Evolutionary conservation across 2,797 vertebrate genomes (phyloP).

Genomic region (Clarias fuscus): DNA sequence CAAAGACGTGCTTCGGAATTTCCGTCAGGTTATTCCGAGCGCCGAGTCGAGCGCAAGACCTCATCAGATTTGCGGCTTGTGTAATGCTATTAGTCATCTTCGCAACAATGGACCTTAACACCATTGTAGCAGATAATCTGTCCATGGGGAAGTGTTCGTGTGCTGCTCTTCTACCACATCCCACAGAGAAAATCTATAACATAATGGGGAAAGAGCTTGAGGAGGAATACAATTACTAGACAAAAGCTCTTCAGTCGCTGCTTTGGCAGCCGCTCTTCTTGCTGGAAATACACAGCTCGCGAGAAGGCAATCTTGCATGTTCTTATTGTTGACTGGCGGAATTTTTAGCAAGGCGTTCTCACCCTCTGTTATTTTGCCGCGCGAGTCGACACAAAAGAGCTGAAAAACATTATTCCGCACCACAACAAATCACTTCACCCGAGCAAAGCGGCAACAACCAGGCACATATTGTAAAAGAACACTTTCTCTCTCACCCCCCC

Average conservation of each 20-base stretch:
- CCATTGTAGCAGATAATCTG: conserved; percentile 53
- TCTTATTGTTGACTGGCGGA: conserved; percentile 41
- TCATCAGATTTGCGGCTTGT: conserved; percentile 51
- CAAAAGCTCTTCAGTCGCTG: conserved; percentile 44
- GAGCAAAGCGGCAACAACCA: conserved; percentile 14
- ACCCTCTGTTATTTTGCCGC: conserved; percentile 30
- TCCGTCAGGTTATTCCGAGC: conserved; percentile 45
- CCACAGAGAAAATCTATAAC: conserved; percentile 58
- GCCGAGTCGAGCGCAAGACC: conserved; percentile 29
- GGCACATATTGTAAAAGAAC: conserved; percentile 13
- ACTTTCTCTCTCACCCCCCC: conserved; percentile 18
- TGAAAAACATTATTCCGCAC: conserved; percentile 28
- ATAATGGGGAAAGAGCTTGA: conserved; percentile 55
- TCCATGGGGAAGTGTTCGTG: conserved; percentile 45
- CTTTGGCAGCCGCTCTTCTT: conserved; percentile 43
- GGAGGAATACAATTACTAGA: conserved; percentile 59
- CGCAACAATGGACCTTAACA: conserved; percentile 52
- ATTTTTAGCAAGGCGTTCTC: conserved; percentile 43
- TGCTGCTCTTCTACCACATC: conserved; percentile 45
- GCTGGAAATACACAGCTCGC: conserved; percentile 46
- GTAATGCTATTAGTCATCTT: conserved; percentile 54
- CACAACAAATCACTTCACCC: conserved; percentile 38
- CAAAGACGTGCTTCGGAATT: conserved; percentile 17
- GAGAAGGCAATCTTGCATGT: conserved; percentile 44
- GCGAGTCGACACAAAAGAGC: conserved; percentile 38